Base-by-base conservation (phyloP, 2,888 invertebrate species). In the Caenorhabditis uteleia region DNA sequence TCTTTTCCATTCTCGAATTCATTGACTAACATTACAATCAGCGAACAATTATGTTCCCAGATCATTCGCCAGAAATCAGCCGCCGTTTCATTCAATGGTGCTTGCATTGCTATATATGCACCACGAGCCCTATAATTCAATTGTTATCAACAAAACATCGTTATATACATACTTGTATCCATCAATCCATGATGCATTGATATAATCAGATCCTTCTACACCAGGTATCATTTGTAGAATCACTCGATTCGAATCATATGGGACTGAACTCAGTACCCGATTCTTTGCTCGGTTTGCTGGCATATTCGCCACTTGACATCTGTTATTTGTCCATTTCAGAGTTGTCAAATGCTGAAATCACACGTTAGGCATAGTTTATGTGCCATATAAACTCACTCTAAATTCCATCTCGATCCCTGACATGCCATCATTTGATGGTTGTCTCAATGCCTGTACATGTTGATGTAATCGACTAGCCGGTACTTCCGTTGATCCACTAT, bases 51-150 rank as follows among this genome's bases (percentile, higher is more conserved):
- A 85, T 97, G 95, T 84, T 98, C 97, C 98, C 98, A 99, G 39
- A 99, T 88, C 95, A 97, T 97, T 64, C 97, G 88, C 98, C 98
- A 99, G 85, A 99, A 92, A 85, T 99, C 98, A 79, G 95, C 95
- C 0, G 93, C 92, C 0, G 97, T 97, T 83, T 97, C 94, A 48
- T 90, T 89, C 57, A 97, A 86, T 0, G 98, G 95, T n/a, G 95
- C 97, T 85, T 98, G 97, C n/a, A 95, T 88, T 5, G 95, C 97
- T 68, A 98, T 93, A 84, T 98, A 98, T 1, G 95, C 95, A 67
- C 90, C 90, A 48, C 92, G 88, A 86, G 74, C 66, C 27, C 75
- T 71, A 60, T 23, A 69, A 49, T 47, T n/a, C 43, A 48, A 21
- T n/a, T 61, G 12, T 47, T 36, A 6, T 23, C 23, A 33, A 16